phyloP scores from a whole-genome alignment of 1,140 invertebrate genomes.

The Conus betulinus region DNA sequence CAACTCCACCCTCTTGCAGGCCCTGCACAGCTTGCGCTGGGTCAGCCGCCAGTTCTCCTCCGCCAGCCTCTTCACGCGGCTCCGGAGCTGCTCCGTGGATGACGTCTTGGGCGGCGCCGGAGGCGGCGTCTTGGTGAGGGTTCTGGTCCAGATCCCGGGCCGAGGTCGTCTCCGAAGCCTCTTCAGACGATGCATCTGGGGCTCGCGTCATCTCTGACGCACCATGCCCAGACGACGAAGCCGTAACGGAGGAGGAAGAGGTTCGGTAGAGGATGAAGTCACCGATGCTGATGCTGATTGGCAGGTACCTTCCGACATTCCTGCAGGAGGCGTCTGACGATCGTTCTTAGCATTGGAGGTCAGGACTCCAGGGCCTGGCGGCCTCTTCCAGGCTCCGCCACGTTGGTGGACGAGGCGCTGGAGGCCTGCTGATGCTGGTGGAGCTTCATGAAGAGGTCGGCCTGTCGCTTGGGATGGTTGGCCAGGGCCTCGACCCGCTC shows the following conservation, averaged over 20 bases:
- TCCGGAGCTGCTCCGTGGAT: not conserved
- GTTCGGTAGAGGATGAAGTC: not conserved
- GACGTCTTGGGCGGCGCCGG: not conserved
- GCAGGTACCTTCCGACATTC: not conserved
- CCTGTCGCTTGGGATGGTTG: not conserved
- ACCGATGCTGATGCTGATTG: not conserved
- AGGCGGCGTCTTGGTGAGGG: too few species aligned
- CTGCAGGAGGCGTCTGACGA: not conserved
- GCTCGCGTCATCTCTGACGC: not conserved
- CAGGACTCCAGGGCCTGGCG: too few species aligned
- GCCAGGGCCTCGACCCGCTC: not conserved
- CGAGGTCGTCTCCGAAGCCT: not conserved
- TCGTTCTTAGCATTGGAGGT: too few species aligned
- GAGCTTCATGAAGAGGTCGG: not conserved
- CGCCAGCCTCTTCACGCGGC: constrained; percentile 2
- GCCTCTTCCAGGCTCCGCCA: not conserved
- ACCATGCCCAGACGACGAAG: not conserved
- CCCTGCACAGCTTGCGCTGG: constrained; percentile 23
- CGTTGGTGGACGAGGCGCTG: too few species aligned
- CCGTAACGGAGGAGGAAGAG: not conserved
- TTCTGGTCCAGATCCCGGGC: not conserved
- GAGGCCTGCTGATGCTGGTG: not conserved
- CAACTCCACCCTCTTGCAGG: constrained; percentile 21
- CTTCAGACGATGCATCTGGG: not conserved
- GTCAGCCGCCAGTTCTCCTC: constrained; percentile 25